These are phyloP conservation scores for Cepaea hortensis DNA, from an alignment of 2,888 invertebrate genomes.

Conservation along the genomic window DNA sequence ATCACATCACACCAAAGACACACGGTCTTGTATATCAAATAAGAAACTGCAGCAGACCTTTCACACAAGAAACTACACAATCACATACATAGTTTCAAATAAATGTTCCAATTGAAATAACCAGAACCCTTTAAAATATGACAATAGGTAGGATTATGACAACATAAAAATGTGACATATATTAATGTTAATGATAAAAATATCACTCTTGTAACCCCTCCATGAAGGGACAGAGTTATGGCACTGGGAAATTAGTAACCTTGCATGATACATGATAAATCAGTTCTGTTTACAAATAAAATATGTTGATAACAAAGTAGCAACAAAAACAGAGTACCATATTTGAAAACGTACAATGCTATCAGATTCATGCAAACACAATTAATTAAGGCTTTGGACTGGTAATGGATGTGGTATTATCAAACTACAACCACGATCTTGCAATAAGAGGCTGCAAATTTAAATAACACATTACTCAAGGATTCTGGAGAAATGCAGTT, in stretches of 20 bases:
- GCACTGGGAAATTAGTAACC: slow-evolving; percentile 21
- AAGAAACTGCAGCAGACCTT: too few relatives aligned
- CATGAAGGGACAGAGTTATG: slow-evolving; percentile 17
- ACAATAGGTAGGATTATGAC: not conserved
- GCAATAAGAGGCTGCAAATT: too few relatives aligned
- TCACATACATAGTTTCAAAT: not conserved
- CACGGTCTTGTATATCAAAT: too few relatives aligned
- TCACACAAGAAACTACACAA: not conserved
- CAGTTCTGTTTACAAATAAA: slow-evolving; percentile 10
- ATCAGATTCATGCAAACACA: too few relatives aligned
- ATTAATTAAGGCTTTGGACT: too few relatives aligned
- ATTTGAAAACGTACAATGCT: too few relatives aligned
- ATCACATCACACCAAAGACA: not conserved
- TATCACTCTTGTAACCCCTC: slow-evolving; percentile 9
- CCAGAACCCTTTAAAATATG: not conserved
- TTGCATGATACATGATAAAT: slow-evolving; percentile 19
- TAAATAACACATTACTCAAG: too few relatives aligned
- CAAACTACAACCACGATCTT: too few relatives aligned
- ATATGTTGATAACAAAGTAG: slow-evolving; percentile 6
- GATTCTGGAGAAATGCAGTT: too few relatives aligned
- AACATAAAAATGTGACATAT: not conserved
- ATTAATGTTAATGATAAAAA: slow-evolving; percentile 2
- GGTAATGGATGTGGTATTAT: too few relatives aligned
- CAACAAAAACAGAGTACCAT: not conserved
- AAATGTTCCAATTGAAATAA: not conserved